These are phyloP conservation scores for Melanostoma scalare DNA, from an alignment of 2,888 invertebrate genomes.

Conservation along the genomic window DNA sequence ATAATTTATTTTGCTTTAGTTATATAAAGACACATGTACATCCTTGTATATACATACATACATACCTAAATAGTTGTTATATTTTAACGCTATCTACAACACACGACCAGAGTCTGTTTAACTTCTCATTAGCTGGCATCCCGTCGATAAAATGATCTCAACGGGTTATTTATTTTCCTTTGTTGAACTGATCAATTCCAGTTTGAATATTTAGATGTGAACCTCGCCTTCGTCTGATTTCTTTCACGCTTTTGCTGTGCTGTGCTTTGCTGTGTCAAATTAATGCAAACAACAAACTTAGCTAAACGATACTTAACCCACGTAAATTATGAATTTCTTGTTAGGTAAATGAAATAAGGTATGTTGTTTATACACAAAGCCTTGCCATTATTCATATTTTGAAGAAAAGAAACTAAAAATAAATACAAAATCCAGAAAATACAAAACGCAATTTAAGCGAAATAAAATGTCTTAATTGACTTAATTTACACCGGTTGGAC, in stretches of 20 bases:
- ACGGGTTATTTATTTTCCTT: background rate
- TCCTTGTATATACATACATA: too few species aligned
- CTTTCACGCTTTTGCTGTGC: background rate
- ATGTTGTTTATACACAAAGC: slow-evolving; percentile 36
- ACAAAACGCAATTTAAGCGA: slow-evolving; percentile 50
- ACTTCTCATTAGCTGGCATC: slow-evolving; percentile 2
- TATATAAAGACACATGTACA: too few species aligned
- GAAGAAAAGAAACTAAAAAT: slow-evolving; percentile 1
- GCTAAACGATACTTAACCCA: slow-evolving; percentile 62
- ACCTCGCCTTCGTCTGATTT: background rate
- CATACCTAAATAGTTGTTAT: too few species aligned
- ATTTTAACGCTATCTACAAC: background rate
- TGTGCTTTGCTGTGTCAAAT: slow-evolving; percentile 15
- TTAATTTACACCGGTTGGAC: slow-evolving; percentile 59
- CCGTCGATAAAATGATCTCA: background rate
- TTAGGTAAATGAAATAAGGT: too few species aligned
- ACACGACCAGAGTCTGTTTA: background rate
- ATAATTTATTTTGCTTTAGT: too few species aligned
- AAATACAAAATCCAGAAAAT: background rate
- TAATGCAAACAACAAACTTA: slow-evolving; percentile 41
- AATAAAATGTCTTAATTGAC: slow-evolving; percentile 71
- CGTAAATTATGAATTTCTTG: slow-evolving; percentile 41
- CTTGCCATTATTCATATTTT: slow-evolving; percentile 41
- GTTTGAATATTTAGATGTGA: background rate
- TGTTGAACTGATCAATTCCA: background rate